These are phyloP conservation scores for Silurus meridionalis DNA, from an alignment of 2,113 vertebrate species.

Conservation along the genomic window DNA sequence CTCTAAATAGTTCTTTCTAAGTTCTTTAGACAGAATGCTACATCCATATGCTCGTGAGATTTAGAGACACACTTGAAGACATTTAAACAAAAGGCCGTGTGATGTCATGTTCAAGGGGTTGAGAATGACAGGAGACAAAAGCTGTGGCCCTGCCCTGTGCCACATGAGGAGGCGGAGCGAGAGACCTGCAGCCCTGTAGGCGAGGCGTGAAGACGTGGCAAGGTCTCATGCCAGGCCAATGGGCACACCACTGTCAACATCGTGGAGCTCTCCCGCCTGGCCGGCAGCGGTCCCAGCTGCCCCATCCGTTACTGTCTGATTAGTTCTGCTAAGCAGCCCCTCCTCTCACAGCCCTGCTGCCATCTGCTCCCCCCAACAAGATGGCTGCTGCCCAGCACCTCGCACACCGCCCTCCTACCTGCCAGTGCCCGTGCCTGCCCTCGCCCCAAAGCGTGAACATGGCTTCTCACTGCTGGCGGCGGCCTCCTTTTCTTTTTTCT, in stretches of 20 bases:
- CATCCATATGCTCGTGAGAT: not conserved
- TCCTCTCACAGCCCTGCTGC: slow-evolving; percentile 97
- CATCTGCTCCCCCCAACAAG: slow-evolving; percentile 98
- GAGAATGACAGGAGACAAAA: slow-evolving; percentile 41
- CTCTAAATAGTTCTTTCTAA: not conserved
- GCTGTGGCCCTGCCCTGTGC: slow-evolving; percentile 34
- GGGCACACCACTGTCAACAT: slow-evolving; percentile 98
- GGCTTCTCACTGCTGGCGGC: slow-evolving; percentile 84
- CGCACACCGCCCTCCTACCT: slow-evolving; percentile 81
- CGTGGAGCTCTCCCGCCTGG: slow-evolving; percentile 84
- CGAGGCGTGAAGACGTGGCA: slow-evolving; percentile 79
- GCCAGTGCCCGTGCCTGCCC: slow-evolving; percentile 63
- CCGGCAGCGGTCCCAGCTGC: slow-evolving; percentile 98
- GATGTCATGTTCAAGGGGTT: slow-evolving; percentile 1
- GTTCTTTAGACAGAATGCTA: not conserved
- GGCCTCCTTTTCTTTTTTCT: slow-evolving; percentile 77
- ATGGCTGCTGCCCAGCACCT: slow-evolving; percentile 93
- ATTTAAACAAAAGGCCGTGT: not conserved
- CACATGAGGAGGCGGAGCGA: slow-evolving; percentile 52
- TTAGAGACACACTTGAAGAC: not conserved
- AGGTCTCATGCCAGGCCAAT: slow-evolving; percentile 86
- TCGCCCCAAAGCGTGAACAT: slow-evolving; percentile 86
- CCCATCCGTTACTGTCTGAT: slow-evolving; percentile 99
- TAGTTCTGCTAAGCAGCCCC: slow-evolving; percentile 99
- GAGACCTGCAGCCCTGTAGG: slow-evolving; percentile 67